These are phyloP conservation scores for Bostrychus sinensis DNA, from an alignment of 2,113 vertebrate genomes.

Conservation along the genomic window DNA sequence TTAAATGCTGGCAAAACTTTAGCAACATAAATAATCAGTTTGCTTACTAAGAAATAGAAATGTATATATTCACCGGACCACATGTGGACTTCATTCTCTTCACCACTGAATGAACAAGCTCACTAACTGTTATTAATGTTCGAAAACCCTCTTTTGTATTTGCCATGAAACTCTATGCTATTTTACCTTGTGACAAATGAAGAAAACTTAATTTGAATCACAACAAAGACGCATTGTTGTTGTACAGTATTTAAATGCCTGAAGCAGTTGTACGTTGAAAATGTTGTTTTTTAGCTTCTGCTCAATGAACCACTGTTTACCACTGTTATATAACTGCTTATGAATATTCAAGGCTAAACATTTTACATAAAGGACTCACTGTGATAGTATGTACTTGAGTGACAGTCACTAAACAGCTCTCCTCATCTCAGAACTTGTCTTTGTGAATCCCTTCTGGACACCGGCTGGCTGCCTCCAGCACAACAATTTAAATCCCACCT, in stretches of 20 bases:
- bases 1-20: no score
- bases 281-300: constrained; percentile 12
- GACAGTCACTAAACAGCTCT: constrained; percentile 64
- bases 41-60: no score
- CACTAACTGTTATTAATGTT: no score
- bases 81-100: no score
- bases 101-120: no score
- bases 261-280: background rate
- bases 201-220: background rate
- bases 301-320: constrained; percentile 20
- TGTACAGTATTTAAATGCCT: background rate
- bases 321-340: constrained; percentile 39
- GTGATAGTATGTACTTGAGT: constrained; percentile 59
- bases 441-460: constrained; percentile 73
- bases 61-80: no score
- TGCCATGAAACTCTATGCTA: no score
- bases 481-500: constrained; percentile 78
- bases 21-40: no score
- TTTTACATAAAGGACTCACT: constrained; percentile 48
- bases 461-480: constrained; percentile 74
- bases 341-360: constrained; percentile 55
- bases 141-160: background rate
- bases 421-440: constrained; percentile 39
- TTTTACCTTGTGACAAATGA: background rate
- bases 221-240: constrained; percentile 5